These are phyloP conservation scores for Cephalopterus ornatus DNA, from an alignment of 2,113 vertebrate species.

Conservation along the genomic window DNA sequence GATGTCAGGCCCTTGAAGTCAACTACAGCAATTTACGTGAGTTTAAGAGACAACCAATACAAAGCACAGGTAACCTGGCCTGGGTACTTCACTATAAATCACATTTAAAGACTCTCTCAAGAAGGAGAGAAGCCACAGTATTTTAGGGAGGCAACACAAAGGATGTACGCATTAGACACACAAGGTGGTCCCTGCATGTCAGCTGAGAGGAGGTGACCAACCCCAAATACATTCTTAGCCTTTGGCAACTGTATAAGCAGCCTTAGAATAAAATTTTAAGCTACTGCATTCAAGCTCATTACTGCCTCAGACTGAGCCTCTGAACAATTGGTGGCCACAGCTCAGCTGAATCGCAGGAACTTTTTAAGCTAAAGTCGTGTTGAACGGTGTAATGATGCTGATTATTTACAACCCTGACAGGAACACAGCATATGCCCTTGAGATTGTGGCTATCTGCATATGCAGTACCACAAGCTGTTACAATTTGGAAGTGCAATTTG, in stretches of 20 bases:
- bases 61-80: not conserved
- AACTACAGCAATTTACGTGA: not conserved
- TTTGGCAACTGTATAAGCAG: not conserved
- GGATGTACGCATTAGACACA: rapidly evolving
- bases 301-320: not conserved
- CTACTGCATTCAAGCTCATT: not conserved
- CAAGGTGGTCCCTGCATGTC: rapidly evolving
- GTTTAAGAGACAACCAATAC: not conserved
- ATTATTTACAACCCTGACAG: not conserved
- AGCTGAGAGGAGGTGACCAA: not conserved
- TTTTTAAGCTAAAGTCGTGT: not conserved
- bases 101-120: not conserved
- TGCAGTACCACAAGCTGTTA: not conserved
- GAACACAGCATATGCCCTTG: not conserved
- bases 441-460: not conserved
- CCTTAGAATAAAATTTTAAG: not conserved
- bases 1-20: not conserved
- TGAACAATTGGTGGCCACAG: not conserved
- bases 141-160: not conserved
- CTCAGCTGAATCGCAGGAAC: not conserved
- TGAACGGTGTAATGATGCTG: not conserved
- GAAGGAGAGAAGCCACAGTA: not conserved
- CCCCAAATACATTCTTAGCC: not conserved
- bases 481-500: not conserved
- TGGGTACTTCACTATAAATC: not conserved